Evolutionary conservation across 1,140 invertebrate species (phyloP).

Genomic region (Drosophila suzukii): DNA sequence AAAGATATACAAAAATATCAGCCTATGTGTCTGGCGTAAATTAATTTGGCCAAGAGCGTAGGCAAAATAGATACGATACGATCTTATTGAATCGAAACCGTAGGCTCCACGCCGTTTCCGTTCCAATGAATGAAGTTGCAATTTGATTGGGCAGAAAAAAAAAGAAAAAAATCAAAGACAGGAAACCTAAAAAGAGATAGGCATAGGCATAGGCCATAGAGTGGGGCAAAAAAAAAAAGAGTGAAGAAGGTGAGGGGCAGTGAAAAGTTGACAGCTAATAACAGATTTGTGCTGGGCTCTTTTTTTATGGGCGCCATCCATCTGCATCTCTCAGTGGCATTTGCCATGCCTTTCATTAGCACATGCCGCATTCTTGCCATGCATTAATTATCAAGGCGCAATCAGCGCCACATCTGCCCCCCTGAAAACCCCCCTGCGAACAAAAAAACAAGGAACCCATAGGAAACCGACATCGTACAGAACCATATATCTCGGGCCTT

Average conservation of each 20-base stretch:
- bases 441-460: too few relatives aligned
- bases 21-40: constrained; percentile 60
- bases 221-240: too few relatives aligned
- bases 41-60: constrained; percentile 75
- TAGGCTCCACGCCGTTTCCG: constrained; percentile 47
- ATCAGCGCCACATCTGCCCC: constrained; percentile 34
- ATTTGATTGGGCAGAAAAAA: constrained; percentile 7
- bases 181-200: background rate
- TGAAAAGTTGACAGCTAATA: constrained; percentile 29
- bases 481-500: background rate
- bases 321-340: constrained; percentile 18
- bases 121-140: constrained; percentile 42
- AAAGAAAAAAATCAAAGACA: background rate
- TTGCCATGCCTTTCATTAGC: constrained; percentile 59
- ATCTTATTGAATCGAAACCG: constrained; percentile 49
- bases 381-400: constrained; percentile 76
- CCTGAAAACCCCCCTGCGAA: background rate
- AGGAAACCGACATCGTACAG: too few relatives aligned
- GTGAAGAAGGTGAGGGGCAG: too few relatives aligned
- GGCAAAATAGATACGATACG: constrained; percentile 69
- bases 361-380: constrained; percentile 63
- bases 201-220: background rate
- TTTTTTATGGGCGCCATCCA: constrained; percentile 42
- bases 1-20: constrained; percentile 5
- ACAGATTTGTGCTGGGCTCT: constrained; percentile 28